phyloP scores from a whole-genome alignment of 2,113 vertebrate species.

The Heptranchias perlo region DNA sequence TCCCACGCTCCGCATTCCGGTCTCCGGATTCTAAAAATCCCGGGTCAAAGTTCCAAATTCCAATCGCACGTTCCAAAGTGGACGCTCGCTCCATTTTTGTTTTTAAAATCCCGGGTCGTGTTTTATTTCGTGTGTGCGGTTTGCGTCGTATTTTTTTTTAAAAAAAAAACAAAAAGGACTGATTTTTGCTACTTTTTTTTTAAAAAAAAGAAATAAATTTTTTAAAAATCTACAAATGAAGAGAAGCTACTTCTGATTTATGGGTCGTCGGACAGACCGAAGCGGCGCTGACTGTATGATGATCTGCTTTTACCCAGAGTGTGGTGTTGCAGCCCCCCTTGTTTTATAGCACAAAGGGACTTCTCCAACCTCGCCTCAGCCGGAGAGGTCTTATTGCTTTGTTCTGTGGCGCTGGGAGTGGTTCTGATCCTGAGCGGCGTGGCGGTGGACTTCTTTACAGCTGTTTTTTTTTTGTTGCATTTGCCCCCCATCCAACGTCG shows the following conservation, averaged over 20 bases:
- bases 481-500: slow-evolving; percentile 49
- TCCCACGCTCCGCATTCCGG: not conserved
- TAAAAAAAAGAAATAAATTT: no score
- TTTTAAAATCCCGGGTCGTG: no score
- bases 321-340: not conserved
- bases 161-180: no score
- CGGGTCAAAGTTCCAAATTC: not conserved
- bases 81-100: no score
- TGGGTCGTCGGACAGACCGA: not conserved
- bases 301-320: not conserved
- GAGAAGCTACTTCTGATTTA: not conserved
- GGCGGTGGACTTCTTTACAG: slow-evolving; percentile 52
- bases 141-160: no score
- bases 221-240: no score
- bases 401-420: slow-evolving; percentile 46
- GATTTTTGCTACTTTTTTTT: no score
- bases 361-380: not conserved
- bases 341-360: not conserved
- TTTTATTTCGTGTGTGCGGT: no score
- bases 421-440: slow-evolving; percentile 55
- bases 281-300: not conserved
- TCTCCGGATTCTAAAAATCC: not conserved
- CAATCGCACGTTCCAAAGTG: not conserved
- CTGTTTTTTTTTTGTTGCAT: slow-evolving; percentile 44
- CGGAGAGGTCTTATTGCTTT: slow-evolving; percentile 22